Evolutionary conservation across 2,797 vertebrate species (phyloP).

Genomic region (Zalophus californianus): DNA sequence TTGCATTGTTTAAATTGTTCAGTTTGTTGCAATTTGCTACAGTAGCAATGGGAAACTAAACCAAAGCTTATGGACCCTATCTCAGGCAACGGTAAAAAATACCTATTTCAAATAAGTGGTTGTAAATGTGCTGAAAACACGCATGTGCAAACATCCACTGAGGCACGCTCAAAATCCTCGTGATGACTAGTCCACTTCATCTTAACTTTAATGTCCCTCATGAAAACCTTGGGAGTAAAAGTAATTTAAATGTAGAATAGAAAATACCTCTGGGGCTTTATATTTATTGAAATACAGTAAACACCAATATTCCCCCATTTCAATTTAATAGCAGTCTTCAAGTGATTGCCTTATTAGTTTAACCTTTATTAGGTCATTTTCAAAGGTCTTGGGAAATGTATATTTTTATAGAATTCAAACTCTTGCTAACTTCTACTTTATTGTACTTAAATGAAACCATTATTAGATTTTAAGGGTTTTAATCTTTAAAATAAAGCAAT

Average conservation of each 20-base stretch:
- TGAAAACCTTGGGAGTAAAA: constrained; percentile 67
- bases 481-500: constrained; percentile 71
- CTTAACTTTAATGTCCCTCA: constrained; percentile 40
- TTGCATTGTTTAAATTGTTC: not conserved
- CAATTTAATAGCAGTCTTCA: constrained; percentile 76
- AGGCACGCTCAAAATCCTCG: not conserved
- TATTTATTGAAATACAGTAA: constrained; percentile 70
- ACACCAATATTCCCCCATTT: constrained; percentile 65
- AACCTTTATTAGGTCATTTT: constrained; percentile 71
- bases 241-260: constrained; percentile 75
- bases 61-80: not conserved
- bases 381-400: constrained; percentile 55
- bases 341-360: constrained; percentile 20
- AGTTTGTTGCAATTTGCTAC: not conserved
- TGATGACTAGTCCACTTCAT: constrained; percentile 23
- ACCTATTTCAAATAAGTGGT: not conserved
- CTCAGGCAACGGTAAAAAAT: not conserved
- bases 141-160: not conserved
- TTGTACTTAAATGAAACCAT: constrained; percentile 51
- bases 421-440: not conserved
- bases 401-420: constrained; percentile 34
- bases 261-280: constrained; percentile 64
- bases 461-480: constrained; percentile 48
- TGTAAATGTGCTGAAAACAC: constrained; percentile 52
- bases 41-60: not conserved